Conservation (phyloP, 2,113 vertebrate species). For the Meleagris gallopavo region DNA sequence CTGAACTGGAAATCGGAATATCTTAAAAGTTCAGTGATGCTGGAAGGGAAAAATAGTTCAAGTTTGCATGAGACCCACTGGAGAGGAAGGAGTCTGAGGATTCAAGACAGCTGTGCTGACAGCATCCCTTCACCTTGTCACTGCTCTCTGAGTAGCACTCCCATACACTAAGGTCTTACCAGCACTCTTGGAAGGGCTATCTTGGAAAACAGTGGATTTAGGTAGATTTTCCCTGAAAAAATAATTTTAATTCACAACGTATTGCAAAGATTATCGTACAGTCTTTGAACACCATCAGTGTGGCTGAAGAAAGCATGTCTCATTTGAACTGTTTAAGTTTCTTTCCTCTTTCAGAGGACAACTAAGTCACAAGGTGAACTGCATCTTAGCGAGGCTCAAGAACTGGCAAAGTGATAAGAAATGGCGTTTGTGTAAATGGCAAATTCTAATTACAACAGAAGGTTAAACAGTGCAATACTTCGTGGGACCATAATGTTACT, state of each 20-base stretch:
- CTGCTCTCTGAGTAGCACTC: not conserved
- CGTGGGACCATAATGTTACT: not conserved
- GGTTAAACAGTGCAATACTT: not conserved
- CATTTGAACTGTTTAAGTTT: not conserved
- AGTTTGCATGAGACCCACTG: not conserved
- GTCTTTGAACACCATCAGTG: not conserved
- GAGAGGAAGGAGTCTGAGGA: not conserved
- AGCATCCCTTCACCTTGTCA: not conserved
- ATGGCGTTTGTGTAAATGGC: not conserved
- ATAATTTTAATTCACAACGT: not conserved
- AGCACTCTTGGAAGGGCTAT: not conserved
- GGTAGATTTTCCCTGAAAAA: not conserved
- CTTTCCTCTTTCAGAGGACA: slow-evolving; percentile 23
- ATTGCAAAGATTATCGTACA: not conserved
- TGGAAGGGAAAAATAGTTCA: not conserved
- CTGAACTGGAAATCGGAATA: not conserved
- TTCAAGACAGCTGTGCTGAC: not conserved
- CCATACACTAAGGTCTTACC: not conserved
- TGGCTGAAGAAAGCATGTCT: not conserved
- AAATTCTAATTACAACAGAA: not conserved
- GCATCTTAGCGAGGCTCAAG: slow-evolving; percentile 20
- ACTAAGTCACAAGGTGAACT: slow-evolving; percentile 1
- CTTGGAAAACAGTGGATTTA: not conserved
- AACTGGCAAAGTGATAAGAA: slow-evolving; percentile 9
- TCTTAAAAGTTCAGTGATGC: not conserved